Base-by-base conservation (phyloP, 1,140 invertebrate species). In the Diabrotica virgifera region DNA sequence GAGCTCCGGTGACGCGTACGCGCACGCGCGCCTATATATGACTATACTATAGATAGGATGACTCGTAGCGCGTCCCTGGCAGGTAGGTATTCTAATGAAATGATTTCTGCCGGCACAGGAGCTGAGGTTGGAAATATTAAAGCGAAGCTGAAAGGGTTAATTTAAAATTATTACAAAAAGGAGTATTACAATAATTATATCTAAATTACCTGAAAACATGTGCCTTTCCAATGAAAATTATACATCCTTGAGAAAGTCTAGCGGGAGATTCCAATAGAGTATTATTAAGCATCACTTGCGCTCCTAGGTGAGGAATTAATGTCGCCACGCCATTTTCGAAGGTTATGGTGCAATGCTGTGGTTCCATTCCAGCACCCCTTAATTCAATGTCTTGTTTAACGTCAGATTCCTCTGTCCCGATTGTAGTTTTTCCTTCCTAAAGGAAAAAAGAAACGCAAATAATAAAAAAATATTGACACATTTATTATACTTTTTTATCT, bases 161-260 rank as follows among this genome's bases (percentile, higher is more conserved):
- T n/a, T n/a, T n/a, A n/a, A n/a, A n/a, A n/a, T n/a, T n/a, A n/a
- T n/a, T n/a, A n/a, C n/a, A n/a, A n/a, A n/a, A n/a, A n/a, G n/a
- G n/a, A n/a, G n/a, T n/a, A n/a, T n/a, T n/a, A n/a, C n/a, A n/a
- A n/a, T n/a, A n/a, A n/a, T n/a, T n/a, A n/a, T n/a, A n/a, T n/a
- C n/a, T 9, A 58, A 61, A n/a, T 66, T 94, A 96, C 40, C 94
- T 87, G 80, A 96, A 96, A 85, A 96, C 94, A 78, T 94, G 95
- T 51, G 91, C 93, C 66, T 90, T 87, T 4, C 94, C 94, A 13
- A 97, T 82, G 36, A 95, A 80, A 37, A 97, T 89, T 50, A 78
- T 78, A 63, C 80, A 84, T 81, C 88, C 91, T 82, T 94, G 92
- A 14, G 85, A 89, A 12, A 94, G 82, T 73, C 85, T 84, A 13